Base-by-base conservation (phyloP, 2,888 invertebrate species). In the Bruchidius siliquastri region DNA sequence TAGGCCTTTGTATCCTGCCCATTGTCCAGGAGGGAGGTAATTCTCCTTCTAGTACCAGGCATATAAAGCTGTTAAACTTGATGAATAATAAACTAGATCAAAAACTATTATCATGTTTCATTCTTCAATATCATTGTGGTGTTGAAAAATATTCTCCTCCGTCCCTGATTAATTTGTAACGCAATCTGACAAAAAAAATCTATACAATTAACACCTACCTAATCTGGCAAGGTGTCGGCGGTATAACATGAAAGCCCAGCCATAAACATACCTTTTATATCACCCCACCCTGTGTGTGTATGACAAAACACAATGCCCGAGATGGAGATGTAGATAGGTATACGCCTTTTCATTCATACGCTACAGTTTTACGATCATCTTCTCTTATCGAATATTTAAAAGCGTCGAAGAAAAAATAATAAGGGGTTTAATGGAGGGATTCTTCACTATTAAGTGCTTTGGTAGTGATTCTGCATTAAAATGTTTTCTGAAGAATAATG, bases 151-250 rank as follows among this genome's bases (percentile, higher is more conserved):
- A 2, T 26, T 20, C 21, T 30, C 22, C 20, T 71, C 30, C 71
- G 49, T 32, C 32, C 32, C 22, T 30, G 26, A 32, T 71, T 2
- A 71, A 71, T 71, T 71, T 32, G 71, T 30, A 32, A 20, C 49
- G n/a, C 69, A 21, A 30, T n/a, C 20, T 2, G 68, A n/a, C n/a
- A n/a, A 21, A 68, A 78, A 80, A 79, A 80, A 80, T 80, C 76
- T 77, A 76, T 79, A 77, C 79, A 80, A 81, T 81, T 81, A 81
- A 80, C 81, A 81, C 81, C 79, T 81, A 77, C 79, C 77, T 79
- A 74, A 71, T 71, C 75, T 73, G 74, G 78, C 21, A 22, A 68
- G 22, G 22, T 68, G 22, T 49, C 49, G 49, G 49, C 49, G 49
- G 49, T 72, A 75, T 30, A 72, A 70, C 68, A 77, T 76, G 73